Evolutionary conservation across 2,888 invertebrate species (phyloP).

Genomic region (Drosophila koepferae): DNA sequence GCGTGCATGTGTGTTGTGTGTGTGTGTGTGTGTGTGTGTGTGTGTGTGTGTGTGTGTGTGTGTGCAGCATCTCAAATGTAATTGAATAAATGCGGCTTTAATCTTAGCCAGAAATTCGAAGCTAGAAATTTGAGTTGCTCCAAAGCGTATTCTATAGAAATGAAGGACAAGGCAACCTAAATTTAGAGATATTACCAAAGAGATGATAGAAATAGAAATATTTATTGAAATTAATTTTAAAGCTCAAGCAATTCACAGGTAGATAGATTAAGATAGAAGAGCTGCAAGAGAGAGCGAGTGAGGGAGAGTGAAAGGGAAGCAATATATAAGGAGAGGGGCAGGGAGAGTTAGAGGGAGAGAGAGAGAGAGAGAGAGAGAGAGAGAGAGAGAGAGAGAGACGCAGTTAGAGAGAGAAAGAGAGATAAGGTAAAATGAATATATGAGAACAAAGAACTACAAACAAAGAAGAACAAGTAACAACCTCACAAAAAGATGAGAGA

Average conservation of each 20-base stretch:
- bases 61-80: constrained; percentile 1
- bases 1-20: neutral
- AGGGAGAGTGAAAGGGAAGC: neutral
- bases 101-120: neutral
- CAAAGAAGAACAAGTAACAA: too few species aligned
- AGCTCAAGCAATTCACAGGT: neutral
- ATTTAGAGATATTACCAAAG: neutral
- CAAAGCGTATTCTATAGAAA: neutral
- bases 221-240: neutral
- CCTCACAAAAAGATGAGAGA: neutral
- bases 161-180: neutral
- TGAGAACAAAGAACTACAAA: too few species aligned
- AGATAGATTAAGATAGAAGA: neutral
- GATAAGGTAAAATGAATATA: neutral
- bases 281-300: neutral
- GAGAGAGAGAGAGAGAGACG: neutral
- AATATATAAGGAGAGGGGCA: neutral
- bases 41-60: constrained; percentile 4
- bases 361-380: neutral
- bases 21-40: constrained; percentile 1
- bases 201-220: neutral
- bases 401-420: neutral
- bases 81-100: constrained; percentile 17
- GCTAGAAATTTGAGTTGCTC: neutral
- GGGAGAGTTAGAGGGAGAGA: neutral